Evolutionary conservation across 2,113 vertebrate species (phyloP).

Genomic region (Tachysurus fulvidraco): DNA sequence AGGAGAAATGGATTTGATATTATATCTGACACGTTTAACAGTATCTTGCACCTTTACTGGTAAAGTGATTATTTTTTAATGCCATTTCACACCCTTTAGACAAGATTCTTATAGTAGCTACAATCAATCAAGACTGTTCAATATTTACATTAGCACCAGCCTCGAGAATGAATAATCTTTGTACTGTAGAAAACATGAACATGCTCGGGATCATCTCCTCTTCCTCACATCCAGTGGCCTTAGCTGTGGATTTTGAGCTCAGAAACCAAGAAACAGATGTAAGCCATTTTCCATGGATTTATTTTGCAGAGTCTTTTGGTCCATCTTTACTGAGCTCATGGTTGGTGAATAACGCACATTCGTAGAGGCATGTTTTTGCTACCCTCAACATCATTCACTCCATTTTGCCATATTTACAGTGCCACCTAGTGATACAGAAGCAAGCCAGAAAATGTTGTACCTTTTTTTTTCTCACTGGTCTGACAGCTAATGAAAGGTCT

Average conservation of each 20-base stretch:
- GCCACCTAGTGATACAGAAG: constrained; percentile 44
- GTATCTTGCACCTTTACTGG: not conserved
- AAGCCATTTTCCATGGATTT: constrained; percentile 37
- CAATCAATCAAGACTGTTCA: constrained; percentile 35
- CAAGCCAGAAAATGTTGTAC: not conserved
- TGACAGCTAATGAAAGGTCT: not conserved
- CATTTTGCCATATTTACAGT: constrained; percentile 35
- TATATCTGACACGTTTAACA: not conserved
- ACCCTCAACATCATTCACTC: not conserved
- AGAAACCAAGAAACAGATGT: constrained; percentile 20
- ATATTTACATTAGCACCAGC: constrained; percentile 47
- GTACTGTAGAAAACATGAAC: constrained; percentile 46
- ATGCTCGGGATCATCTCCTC: constrained; percentile 33
- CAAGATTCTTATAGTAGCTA: constrained; percentile 8
- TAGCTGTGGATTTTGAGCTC: constrained; percentile 32
- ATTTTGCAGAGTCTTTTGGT: not conserved
- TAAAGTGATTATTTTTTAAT: not conserved
- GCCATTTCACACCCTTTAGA: not conserved
- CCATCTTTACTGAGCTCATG: not conserved
- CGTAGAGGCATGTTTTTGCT: not conserved
- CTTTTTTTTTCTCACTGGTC: not conserved
- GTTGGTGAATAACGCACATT: not conserved
- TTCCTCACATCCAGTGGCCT: constrained; percentile 39
- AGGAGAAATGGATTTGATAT: not conserved
- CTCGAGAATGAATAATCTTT: constrained; percentile 36